Base-by-base conservation (phyloP, 1,140 invertebrate genomes). In the Ips nitidus region DNA sequence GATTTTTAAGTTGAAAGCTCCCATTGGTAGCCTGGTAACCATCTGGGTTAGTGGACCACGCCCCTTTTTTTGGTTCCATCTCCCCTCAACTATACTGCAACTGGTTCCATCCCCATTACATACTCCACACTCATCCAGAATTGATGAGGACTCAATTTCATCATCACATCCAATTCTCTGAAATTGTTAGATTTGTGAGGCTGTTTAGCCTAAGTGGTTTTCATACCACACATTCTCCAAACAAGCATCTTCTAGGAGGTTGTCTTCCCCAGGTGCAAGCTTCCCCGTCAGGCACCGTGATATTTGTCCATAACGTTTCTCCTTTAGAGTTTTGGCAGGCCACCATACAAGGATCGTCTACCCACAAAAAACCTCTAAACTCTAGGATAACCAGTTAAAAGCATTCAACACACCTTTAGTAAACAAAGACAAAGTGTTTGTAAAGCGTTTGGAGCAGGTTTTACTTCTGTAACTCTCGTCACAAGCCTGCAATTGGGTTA, bases 1-100 rank as follows among this genome's bases (percentile, higher is more conserved):
- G 1, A 61, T 61, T 50, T 61, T 61, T 4, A 61, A 50, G 52
- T 61, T 61, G 38, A 61, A 61, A 6, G 59, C 59, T 3, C 59
- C 59, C 7, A 39, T 50, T 7, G 59, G 59, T 37, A 61, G 52
- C 52, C 2, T 50, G n/a, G 59, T 61, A 47, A 61, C 59, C 43
- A 47, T 8, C 8, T 61, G 59, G 38, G 59, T 61, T 3, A n/a
- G 59, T 5, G 8, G 42, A 38, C 59, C 59, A n/a, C 40, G 47
- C 7, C 36, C 37, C 40, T 45, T 61, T 50, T 61, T 61, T 42
- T 61, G 42, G 5, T 40, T 47, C 59, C 59, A 61, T 8, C 57
- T 59, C 4, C 59, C 59, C 52, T 61, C 22, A 7, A 50, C 43
- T 40, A 61, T 38, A 50, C 43, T 61, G 52, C 59, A 61, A 39